Conservation (phyloP, 1,140 invertebrate species). For the Drosophila simulans region DNA sequence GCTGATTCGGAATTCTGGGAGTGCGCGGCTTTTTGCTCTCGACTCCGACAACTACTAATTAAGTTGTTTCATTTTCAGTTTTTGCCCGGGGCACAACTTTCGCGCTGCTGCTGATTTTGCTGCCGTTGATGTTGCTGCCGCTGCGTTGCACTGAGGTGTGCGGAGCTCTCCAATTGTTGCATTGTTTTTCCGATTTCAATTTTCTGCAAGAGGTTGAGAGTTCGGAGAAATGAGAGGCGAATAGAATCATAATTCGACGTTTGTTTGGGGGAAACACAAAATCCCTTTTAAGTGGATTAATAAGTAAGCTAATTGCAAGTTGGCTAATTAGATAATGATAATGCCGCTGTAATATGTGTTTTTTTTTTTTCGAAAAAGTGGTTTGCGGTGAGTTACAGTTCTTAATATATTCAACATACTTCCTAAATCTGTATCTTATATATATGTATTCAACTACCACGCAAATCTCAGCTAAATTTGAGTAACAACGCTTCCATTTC, state of each 20-base stretch:
- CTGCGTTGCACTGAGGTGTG: constrained; percentile 62
- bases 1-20: constrained; percentile 34
- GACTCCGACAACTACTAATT: constrained; percentile 74
- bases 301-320: constrained; percentile 35
- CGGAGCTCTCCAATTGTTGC: constrained; percentile 58
- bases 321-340: constrained; percentile 24
- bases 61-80: constrained; percentile 81
- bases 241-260: constrained; percentile 53
- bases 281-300: constrained; percentile 37
- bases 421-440: too few relatives aligned
- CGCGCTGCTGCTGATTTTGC: constrained; percentile 17
- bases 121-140: constrained; percentile 31
- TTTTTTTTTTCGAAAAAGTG: background rate
- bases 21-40: constrained; percentile 49
- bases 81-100: constrained; percentile 75
- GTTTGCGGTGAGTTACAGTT: background rate
- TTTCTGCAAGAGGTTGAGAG: constrained; percentile 33
- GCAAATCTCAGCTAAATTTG: background rate
- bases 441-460: background rate
- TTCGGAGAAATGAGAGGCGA: constrained; percentile 9
- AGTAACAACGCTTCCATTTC: background rate
- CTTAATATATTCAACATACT: too few relatives aligned
- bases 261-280: constrained; percentile 13
- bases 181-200: constrained; percentile 55
- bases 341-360: background rate